A percentile compares a stretch with the other conserved stretches of the same genome.
Conservation (phyloP, 2,113 vertebrate genomes). For the Stercorarius parasiticus region DNA sequence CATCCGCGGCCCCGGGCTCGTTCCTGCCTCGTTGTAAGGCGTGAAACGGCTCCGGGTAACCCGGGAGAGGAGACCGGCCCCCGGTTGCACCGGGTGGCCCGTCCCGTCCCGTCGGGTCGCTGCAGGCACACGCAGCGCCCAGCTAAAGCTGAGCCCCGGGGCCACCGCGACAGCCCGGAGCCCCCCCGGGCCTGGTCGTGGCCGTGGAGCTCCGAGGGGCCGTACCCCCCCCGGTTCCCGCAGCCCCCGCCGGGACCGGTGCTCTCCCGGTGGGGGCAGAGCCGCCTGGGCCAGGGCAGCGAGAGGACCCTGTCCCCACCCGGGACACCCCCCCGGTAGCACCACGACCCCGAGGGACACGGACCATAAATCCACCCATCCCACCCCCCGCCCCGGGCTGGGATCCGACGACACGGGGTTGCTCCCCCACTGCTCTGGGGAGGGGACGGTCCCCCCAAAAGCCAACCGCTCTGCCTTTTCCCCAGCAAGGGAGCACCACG, state of each 20-base stretch:
- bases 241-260: background rate
- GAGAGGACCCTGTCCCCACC: too few relatives aligned
- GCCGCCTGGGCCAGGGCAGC: background rate
- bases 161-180: background rate
- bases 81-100: background rate
- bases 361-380: background rate
- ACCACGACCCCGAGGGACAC: background rate
- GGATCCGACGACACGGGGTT: background rate
- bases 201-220: background rate
- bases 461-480: accelerated
- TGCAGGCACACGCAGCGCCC: background rate
- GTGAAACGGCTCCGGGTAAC: background rate
- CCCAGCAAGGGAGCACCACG: background rate
- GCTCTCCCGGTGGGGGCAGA: background rate
- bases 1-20: background rate
- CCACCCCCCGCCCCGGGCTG: background rate
- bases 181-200: background rate
- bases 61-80: accelerated
- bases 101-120: background rate
- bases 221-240: background rate
- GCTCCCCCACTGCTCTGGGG: accelerated
- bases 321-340: background rate
- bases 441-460: accelerated
- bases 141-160: background rate
- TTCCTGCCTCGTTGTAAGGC: background rate